phyloP scores from a whole-genome alignment of 2,888 invertebrate genomes.

The Lepidocyrtinus sp. region DNA sequence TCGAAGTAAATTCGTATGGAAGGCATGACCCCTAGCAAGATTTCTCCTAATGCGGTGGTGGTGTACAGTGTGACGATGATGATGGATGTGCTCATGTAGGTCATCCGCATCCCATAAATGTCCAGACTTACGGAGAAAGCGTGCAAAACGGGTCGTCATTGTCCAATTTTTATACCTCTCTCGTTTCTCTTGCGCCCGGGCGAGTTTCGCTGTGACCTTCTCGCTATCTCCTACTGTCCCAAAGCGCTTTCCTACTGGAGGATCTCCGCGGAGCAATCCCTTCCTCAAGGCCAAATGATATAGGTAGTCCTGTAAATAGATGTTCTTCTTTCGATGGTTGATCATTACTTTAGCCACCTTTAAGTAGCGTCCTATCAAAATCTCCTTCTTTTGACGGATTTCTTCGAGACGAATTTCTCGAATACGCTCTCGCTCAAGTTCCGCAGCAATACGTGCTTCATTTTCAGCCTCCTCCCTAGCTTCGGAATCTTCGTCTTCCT shows the following conservation, averaged over 20 bases:
- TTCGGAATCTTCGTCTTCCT: conserved; percentile 22
- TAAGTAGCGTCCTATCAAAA: conserved; percentile 28
- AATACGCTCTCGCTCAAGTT: conserved; percentile 24
- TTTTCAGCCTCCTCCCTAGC: not conserved
- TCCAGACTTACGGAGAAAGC: conserved; percentile 28
- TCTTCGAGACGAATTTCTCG: conserved; percentile 14
- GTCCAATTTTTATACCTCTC: conserved; percentile 1
- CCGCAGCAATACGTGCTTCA: conserved; percentile 6
- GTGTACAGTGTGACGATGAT: too few relatives aligned
- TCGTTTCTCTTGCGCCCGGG: not conserved
- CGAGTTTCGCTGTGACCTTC: not conserved
- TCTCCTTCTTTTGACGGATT: conserved; percentile 36
- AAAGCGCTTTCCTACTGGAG: not conserved
- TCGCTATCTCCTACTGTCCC: not conserved
- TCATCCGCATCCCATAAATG: conserved; percentile 30
- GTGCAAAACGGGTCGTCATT: conserved; percentile 29
- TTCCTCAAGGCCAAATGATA: conserved; percentile 37
- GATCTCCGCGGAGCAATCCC: conserved; percentile 44
- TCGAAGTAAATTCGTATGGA: too few relatives aligned
- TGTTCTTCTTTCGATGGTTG: conserved; percentile 43
- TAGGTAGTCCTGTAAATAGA: conserved; percentile 47
- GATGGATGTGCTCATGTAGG: not conserved
- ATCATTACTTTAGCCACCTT: conserved; percentile 33
- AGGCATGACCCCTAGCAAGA: too few relatives aligned
- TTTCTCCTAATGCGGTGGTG: too few relatives aligned